Evolutionary conservation across 1,140 invertebrate species (phyloP).

Genomic region (Mizuhopecten yessoensis): DNA sequence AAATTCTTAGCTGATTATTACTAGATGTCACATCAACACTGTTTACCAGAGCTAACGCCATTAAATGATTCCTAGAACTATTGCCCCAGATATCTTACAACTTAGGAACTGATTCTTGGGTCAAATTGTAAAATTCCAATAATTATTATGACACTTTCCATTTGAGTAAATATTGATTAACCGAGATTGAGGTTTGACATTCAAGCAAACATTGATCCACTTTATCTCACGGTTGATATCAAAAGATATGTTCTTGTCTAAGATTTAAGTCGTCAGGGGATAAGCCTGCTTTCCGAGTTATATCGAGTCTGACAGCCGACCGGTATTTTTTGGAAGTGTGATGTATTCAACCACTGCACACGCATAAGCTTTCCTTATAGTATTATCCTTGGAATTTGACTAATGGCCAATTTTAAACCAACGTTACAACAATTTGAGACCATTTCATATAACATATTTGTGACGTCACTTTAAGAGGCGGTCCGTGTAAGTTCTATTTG

Average conservation of each 20-base stretch:
- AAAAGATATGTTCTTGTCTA: not conserved
- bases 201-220: not conserved
- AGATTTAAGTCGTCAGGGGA: not conserved
- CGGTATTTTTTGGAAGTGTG: not conserved
- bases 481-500: too few species aligned
- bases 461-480: too few species aligned
- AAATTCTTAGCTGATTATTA: not conserved
- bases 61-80: not conserved
- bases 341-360: not conserved
- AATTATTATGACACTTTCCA: not conserved
- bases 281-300: not conserved
- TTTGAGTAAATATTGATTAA: not conserved
- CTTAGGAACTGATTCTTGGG: not conserved
- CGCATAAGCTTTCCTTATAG: not conserved
- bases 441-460: too few species aligned
- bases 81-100: not conserved
- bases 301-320: not conserved
- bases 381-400: not conserved
- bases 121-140: not conserved
- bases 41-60: not conserved
- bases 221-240: not conserved
- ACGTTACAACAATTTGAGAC: too few species aligned
- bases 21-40: not conserved
- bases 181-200: not conserved
- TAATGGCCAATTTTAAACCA: too few species aligned